Percentiles rank a stretch among this genome's conserved stretches.
These are phyloP conservation scores for Apteryx mantelli DNA, from an alignment of 2,113 vertebrate genomes.

Conservation along the genomic window DNA sequence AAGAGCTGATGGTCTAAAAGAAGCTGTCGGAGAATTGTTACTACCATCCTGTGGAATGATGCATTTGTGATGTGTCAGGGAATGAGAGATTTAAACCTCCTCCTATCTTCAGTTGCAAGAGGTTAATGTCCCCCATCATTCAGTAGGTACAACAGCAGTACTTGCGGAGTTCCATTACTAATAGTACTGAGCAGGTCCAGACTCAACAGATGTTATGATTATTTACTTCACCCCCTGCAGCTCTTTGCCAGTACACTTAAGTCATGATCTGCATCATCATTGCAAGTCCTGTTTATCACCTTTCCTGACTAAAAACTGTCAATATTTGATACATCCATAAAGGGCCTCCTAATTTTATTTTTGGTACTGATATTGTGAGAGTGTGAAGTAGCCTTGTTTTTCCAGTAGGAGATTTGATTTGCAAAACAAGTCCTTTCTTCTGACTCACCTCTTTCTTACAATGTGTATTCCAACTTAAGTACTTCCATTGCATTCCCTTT, in stretches of 20 bases:
- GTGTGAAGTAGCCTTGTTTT: background rate
- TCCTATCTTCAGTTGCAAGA: background rate
- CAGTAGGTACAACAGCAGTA: background rate
- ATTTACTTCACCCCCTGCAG: background rate
- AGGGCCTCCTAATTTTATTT: background rate
- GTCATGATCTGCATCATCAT: background rate
- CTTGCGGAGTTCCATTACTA: background rate
- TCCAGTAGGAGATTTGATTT: background rate
- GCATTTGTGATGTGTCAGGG: background rate
- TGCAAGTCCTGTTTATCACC: background rate
- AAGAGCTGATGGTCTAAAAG: background rate
- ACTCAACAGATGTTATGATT: background rate
- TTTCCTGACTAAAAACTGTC: background rate
- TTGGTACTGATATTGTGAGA: background rate
- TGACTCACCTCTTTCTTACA: conserved; percentile 12
- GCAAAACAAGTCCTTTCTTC: conserved; percentile 20
- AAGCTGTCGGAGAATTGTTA: background rate
- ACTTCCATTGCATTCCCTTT: background rate
- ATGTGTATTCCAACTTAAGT: background rate
- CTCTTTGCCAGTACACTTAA: background rate
- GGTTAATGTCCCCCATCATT: background rate
- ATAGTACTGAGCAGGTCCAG: background rate
- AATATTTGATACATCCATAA: background rate
- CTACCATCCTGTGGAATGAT: background rate
- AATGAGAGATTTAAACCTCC: background rate